Evolutionary conservation across 1,140 invertebrate species (phyloP).

Genomic region (Arctopsyche grandis): DNA sequence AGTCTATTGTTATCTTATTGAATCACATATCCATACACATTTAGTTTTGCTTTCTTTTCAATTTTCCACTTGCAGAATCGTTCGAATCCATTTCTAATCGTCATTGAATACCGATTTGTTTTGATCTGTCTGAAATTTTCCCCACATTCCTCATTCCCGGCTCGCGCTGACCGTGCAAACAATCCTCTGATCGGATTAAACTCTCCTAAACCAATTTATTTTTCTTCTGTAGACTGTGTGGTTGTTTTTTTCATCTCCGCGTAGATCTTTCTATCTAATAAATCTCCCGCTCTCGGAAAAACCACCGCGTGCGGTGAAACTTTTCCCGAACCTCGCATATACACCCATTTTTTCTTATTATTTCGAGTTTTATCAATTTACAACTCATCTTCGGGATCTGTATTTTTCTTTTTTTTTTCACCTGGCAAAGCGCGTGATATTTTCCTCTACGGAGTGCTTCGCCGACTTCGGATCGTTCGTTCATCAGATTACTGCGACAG

Average conservation of each 20-base stretch:
- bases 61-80: too few relatives aligned
- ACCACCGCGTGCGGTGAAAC: slow-evolving; percentile 12
- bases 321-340: slow-evolving; percentile 4
- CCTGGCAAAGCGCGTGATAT: neutral
- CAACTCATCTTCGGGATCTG: neutral
- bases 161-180: slow-evolving; percentile 39
- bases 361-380: slow-evolving; percentile 17
- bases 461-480: neutral
- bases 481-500: neutral
- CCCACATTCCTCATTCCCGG: neutral
- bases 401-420: neutral
- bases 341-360: neutral
- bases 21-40: too few relatives aligned
- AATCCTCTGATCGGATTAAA: slow-evolving; percentile 45
- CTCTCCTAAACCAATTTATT: slow-evolving; percentile 39
- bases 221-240: slow-evolving; percentile 8
- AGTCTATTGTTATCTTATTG: too few relatives aligned
- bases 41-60: too few relatives aligned
- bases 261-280: slow-evolving; percentile 27
- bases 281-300: slow-evolving; percentile 26
- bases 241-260: neutral
- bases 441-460: neutral
- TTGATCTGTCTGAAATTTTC: neutral
- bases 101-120: neutral
- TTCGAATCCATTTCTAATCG: neutral